Percentiles rank a stretch among this genome's conserved stretches.
phyloP scores from a whole-genome alignment of 2,888 invertebrate species.

The Synergus laeviventris region DNA sequence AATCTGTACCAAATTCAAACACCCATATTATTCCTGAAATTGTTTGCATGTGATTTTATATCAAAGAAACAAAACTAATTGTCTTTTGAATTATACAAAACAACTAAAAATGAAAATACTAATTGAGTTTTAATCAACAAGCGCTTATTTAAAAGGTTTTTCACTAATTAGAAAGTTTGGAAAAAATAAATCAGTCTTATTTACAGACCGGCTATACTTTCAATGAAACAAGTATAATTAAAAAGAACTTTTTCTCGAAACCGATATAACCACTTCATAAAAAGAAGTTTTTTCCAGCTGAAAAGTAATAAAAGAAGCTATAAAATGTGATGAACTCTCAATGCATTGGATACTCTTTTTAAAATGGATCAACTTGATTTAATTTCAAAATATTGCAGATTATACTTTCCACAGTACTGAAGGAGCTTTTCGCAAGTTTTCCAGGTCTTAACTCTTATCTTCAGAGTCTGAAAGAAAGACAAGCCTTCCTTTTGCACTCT shows the following conservation, averaged over 20 bases:
- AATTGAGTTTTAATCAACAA: no score
- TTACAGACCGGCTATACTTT: not conserved
- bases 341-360: not conserved
- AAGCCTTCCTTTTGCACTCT: not conserved
- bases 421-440: not conserved
- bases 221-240: slow-evolving; percentile 23
- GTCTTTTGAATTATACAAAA: not conserved
- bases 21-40: slow-evolving; percentile 16
- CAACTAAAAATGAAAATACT: not conserved
- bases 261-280: not conserved
- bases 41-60: slow-evolving; percentile 10
- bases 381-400: slow-evolving; percentile 18
- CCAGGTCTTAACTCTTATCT: not conserved
- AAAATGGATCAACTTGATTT: not conserved
- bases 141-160: not conserved
- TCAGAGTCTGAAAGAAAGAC: not conserved
- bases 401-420: not conserved
- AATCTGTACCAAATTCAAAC: not conserved
- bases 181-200: slow-evolving; percentile 11
- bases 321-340: slow-evolving; percentile 9
- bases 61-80: slow-evolving; percentile 1
- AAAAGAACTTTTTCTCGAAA: slow-evolving; percentile 21
- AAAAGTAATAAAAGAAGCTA: not conserved
- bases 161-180: slow-evolving; percentile 8
- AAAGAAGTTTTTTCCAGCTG: not conserved